Evolutionary conservation across 2,797 vertebrate species (phyloP).

Genomic region (Leucoraja ocellata): DNA sequence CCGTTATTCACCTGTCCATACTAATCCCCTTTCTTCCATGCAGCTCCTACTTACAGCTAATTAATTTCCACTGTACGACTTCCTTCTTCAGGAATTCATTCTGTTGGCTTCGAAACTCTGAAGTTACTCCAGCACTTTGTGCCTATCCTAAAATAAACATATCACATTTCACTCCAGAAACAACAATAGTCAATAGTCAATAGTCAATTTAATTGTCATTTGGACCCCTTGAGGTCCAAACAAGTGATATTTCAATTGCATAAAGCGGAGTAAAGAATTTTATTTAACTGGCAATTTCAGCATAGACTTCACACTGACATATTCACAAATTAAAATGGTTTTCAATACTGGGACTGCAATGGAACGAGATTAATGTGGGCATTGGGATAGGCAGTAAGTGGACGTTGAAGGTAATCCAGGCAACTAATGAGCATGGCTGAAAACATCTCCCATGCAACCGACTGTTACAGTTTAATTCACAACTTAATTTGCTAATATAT

Average conservation of each 20-base stretch:
- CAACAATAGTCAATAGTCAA: too few relatives aligned
- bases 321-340: neutral
- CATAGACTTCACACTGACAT: neutral
- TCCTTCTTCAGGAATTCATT: neutral
- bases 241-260: too few relatives aligned
- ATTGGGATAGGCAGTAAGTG: neutral
- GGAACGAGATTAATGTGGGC: neutral
- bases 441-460: neutral
- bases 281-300: neutral
- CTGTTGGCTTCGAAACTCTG: too few relatives aligned
- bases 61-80: neutral
- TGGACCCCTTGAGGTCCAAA: too few relatives aligned
- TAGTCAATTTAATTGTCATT: too few relatives aligned
- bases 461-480: neutral
- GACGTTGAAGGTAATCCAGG: neutral
- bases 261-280: neutral
- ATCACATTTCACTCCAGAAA: too few relatives aligned
- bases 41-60: neutral
- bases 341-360: neutral
- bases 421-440: neutral
- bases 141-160: too few relatives aligned
- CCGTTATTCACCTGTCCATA: neutral
- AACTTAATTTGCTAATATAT: neutral
- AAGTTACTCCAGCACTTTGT: too few relatives aligned
- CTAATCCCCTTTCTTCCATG: neutral